Evolutionary conservation across 1,140 invertebrate species (phyloP), one percentile per base, ranked within the genome.

Genomic region (Kradibia gibbosae): DNA sequence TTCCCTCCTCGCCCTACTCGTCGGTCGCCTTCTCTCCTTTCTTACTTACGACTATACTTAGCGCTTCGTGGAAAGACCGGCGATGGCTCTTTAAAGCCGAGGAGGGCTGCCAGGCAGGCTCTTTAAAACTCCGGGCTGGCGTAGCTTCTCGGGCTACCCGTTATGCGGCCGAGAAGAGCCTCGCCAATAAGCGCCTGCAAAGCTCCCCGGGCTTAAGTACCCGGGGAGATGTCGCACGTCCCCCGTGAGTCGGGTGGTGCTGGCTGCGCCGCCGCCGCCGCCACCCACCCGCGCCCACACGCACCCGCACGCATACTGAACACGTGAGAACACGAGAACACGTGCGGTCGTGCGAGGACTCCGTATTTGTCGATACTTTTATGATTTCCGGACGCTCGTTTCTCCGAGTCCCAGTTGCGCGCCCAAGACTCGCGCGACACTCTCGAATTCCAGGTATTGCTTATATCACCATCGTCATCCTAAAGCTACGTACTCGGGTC

Each of bases 41-140:
- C 34, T 76, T 36, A 3, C 25, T 42, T 13, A 17, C 36, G 17
- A 20, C 78, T 80, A 80, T 73, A 80, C 78, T 60, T 80, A 73
- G 78, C 70, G 53, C 36, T 80, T 80, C 78, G 78, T 45, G 70
- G 78, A 80, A 80, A 80, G 34, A 39, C 34, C 62, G 34, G 17
- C 57, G 57, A 77, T 42, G 25, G 74, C 60, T 62, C 36, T 62
- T 62, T 76, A 76, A 76, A 76, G 55, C 55, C 34, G 13, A n/a
- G 25, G 31, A 0, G 31, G n/a, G 20, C 39, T 31, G 75, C n/a
- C 45, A 55, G 13, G 3, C 10, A 20, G 77, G 4, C 67, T 71
- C 53, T 72, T 72, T 79, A 57, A 62, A 72, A 34, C 62, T 42
- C 65, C 34, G 36, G 39, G 3, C 17, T 20, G 60, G 3, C 62